These are phyloP conservation scores for Tringa solitaria DNA, from an alignment of 2,113 vertebrate species.

Conservation along the genomic window DNA sequence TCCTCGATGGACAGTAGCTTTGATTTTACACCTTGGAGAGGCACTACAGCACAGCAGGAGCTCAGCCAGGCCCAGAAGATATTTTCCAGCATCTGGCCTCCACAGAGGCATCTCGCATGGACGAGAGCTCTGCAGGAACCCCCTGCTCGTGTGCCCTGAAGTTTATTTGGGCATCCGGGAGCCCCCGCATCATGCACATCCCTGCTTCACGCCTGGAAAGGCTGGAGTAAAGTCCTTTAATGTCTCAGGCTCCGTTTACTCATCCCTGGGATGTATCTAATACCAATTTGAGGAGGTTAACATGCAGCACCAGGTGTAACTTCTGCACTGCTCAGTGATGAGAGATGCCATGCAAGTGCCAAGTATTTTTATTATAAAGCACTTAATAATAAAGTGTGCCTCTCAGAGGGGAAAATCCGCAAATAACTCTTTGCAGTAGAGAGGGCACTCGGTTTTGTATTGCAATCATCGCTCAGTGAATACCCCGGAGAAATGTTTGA, in stretches of 20 bases:
- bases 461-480: neutral
- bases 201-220: neutral
- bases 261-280: neutral
- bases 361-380: neutral
- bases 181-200: neutral
- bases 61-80: neutral
- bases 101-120: accelerated
- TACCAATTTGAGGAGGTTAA: neutral
- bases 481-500: neutral
- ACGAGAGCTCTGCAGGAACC: neutral
- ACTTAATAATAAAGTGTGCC: neutral
- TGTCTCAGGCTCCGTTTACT: neutral
- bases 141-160: accelerated
- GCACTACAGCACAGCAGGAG: neutral
- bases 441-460: neutral
- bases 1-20: accelerated
- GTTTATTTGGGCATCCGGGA: neutral
- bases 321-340: neutral
- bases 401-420: neutral
- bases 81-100: neutral
- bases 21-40: neutral
- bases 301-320: neutral
- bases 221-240: neutral
- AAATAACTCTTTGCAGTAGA: neutral
- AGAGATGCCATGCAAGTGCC: neutral